Evolutionary conservation across 64 coral and sea anemone species (phyloP), one percentile per base, ranked within the genome.

Genomic region (Acropora tenuis): DNA sequence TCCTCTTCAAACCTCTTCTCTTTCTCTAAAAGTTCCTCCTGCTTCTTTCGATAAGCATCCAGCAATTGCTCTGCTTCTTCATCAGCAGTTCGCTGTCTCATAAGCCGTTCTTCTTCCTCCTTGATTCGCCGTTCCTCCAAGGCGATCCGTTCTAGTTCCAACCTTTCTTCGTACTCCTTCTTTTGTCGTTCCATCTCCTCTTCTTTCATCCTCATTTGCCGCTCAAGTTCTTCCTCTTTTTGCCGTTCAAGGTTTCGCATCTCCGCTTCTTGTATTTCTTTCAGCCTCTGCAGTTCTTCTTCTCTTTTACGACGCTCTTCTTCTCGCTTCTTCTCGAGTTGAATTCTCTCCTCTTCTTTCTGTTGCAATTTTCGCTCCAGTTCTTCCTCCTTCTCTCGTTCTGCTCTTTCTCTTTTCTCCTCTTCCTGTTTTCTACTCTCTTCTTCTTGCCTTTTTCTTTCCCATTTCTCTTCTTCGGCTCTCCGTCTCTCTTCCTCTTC

Each of bases 1-100:
- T 99, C 94, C 77, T 99, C 97, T 71, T 96, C 97, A 84, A 99
- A 94, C 53, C 65, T 90, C 3, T 89, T 78, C 45, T 99, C 97
- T 75, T 99, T 92, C 41, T 99, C 97, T 7, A 99, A 65, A 61
- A 99, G 50, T 81, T 88, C 79, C 42, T 99, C 97, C 46, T 99
- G 97, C 41, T 93, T 95, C 16, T 48, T 90, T 11, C 92, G 91
- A 83, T 99, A 99, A 48, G 94, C 97, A 74, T 99, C 91, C 43
- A 99, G 41, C 46, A 99, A 66, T 19, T 90, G 47, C 13, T 99
- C 91, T 3, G 93, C 97, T 59, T 99, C 94, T 79, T 92, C 97
- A 48, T 96, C 87, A 16, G 87, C 93, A n/a, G 86, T 86, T 11
- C 63, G 71, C 74, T 92, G 87, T 72, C 60, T 95, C 59, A 90